A percentile compares a stretch with the other conserved stretches of the same genome.
These are phyloP conservation scores for Aphelenchoides besseyi DNA, from an alignment of 1,140 invertebrate genomes.

Conservation along the genomic window DNA sequence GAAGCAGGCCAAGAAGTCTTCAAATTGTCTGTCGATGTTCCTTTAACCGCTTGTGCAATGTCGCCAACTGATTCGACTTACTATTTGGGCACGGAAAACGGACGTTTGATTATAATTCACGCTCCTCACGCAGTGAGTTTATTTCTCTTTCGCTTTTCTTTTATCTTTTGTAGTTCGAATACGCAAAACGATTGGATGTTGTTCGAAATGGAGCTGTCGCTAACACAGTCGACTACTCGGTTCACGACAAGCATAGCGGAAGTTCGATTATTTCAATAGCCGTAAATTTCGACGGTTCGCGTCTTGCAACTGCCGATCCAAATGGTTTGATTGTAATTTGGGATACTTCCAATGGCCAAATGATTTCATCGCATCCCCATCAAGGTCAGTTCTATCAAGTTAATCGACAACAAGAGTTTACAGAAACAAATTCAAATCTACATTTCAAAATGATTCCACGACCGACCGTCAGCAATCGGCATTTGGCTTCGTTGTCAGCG, in stretches of 20 bases:
- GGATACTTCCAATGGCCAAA: conserved; percentile 3
- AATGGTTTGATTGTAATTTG: background rate
- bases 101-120: background rate
- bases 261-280: background rate
- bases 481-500: too few species aligned
- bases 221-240: background rate
- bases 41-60: background rate
- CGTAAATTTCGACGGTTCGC: background rate
- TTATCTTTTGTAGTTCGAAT: background rate
- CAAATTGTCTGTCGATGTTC: background rate
- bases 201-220: background rate
- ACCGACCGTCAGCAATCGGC: too few species aligned
- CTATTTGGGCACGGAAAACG: background rate
- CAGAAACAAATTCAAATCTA: too few species aligned
- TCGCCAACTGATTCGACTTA: background rate
- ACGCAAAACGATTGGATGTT: background rate
- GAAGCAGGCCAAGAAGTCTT: background rate
- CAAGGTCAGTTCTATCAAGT: background rate
- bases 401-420: too few species aligned
- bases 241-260: background rate
- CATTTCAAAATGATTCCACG: too few species aligned
- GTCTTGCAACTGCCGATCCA: background rate
- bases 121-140: background rate
- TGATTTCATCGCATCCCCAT: background rate
- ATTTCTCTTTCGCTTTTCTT: background rate